Evolutionary conservation across 2,797 vertebrate species (phyloP).

Genomic region (Sciurus vulgaris): DNA sequence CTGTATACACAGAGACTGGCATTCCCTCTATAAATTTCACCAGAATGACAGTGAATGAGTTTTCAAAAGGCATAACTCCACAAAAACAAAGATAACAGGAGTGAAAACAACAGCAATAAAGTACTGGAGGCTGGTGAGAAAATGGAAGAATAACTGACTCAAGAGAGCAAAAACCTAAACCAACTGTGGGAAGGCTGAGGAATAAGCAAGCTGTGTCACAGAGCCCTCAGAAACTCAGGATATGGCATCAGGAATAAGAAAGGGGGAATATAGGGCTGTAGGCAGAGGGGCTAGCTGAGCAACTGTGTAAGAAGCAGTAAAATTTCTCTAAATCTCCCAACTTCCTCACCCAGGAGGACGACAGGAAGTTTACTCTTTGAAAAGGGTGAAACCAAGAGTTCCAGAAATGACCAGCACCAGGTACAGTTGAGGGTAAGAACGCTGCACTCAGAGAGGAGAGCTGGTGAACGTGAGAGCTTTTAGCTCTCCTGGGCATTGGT

Average conservation of each 20-base stretch:
- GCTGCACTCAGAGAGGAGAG: neutral
- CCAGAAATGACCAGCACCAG: neutral
- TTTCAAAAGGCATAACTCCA: neutral
- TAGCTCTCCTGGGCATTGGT: neutral
- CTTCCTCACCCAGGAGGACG: neutral
- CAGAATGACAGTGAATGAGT: neutral
- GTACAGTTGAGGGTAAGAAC: neutral
- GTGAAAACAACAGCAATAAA: neutral
- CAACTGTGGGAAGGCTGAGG: neutral
- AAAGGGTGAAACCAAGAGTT: neutral
- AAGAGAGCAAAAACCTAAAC: neutral
- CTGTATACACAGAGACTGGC: neutral
- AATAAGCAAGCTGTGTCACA: neutral
- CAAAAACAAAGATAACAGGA: neutral
- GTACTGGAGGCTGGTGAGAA: neutral
- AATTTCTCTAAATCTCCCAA: neutral
- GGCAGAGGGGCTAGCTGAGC: neutral
- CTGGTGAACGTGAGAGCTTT: neutral
- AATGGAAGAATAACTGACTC: neutral
- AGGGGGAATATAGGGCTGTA: neutral
- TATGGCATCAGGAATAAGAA: neutral
- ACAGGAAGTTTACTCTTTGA: neutral
- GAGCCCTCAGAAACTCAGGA: neutral
- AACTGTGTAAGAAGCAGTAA: neutral
- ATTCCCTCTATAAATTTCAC: neutral